Percentiles rank a stretch among this genome's conserved stretches.
These are phyloP conservation scores for Pherbina coryleti DNA, from an alignment of 2,888 invertebrate genomes.

Conservation along the genomic window DNA sequence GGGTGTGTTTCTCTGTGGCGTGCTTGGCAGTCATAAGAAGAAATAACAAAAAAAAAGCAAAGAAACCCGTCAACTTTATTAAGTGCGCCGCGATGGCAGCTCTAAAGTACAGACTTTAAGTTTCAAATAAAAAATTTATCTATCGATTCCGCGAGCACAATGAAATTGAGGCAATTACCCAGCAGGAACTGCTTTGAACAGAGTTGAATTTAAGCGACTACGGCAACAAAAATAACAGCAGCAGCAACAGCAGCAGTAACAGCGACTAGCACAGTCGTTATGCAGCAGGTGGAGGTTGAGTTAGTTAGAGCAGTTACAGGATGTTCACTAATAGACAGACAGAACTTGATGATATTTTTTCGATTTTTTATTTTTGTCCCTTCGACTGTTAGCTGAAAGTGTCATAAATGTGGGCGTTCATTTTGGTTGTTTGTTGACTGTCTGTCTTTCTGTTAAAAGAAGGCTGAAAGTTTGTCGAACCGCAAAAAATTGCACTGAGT, in stretches of 20 bases:
- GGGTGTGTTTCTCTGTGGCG: too few species aligned
- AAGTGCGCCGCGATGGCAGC: slow-evolving; percentile 39
- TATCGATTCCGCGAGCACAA: slow-evolving; percentile 37
- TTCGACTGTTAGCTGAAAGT: slow-evolving; percentile 16
- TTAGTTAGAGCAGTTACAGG: neutral
- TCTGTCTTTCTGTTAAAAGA: neutral
- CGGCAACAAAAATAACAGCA: neutral
- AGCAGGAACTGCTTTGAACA: neutral
- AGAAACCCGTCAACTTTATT: slow-evolving; percentile 48
- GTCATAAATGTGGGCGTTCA: slow-evolving; percentile 40
- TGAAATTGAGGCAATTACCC: slow-evolving; percentile 27
- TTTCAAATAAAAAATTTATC: slow-evolving; percentile 31
- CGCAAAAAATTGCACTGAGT: slow-evolving; percentile 25
- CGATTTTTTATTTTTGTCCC: neutral
- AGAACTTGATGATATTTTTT: neutral
- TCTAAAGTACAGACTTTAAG: slow-evolving; percentile 32
- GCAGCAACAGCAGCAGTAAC: neutral
- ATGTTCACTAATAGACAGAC: too few species aligned
- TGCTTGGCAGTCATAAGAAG: neutral
- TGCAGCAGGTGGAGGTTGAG: neutral
- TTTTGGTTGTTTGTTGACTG: neutral
- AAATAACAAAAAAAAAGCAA: too few species aligned
- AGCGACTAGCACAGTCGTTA: too few species aligned
- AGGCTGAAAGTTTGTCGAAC: slow-evolving; percentile 1
- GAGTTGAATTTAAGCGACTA: too few species aligned